Evolutionary conservation across 92 coral and sea anemone genomes (phyloP), one percentile per base, ranked within the genome.

Genomic region (Epizoanthus fatuus): DNA sequence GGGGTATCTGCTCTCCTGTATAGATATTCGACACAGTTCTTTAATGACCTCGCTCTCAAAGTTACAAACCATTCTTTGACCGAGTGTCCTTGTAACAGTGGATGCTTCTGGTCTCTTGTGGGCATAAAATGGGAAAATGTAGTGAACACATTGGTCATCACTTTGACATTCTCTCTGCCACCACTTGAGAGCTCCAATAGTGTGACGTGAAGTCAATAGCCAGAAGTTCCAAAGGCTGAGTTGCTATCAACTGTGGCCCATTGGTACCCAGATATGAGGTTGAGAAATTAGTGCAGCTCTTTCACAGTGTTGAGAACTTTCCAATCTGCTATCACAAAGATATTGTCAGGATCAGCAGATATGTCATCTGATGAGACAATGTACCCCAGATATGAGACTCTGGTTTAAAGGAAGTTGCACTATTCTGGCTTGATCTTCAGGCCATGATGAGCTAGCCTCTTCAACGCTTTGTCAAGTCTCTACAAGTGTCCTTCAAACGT

Each of bases 211-310:
- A 82, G 19, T 82, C 86, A 63, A 82, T 82, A 17, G 86, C 86
- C 3, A 82, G 68, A 19, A 82, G 35, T 68, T 40, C 57, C 69
- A 82, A 56, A 45, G 79, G 79, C 69, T 68, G 86, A 3, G 76
- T n/a, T 13, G 79, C 75, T 40, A 45, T 69, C 7, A 82, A 53
- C n/a, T n/a, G 58, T 82, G 86, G 5, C 86, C 86, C 67, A 52
- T 82, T 22, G 86, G 69, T 53, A 67, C 53, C 55, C 86, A 67
- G 35, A 82, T 82, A 69, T 78, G 86, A 49, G 86, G 86, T 40
- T 82, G 79, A 82, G 51, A 47, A 82, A 69, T 1, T 78, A 82
- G 7, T 69, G 79, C 11, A 82, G 69, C 52, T 82, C 64, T 51
- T 82, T 81, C 25, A 69, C 63, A 5, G 79, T 69, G 39, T 32